phyloP scores from a whole-genome alignment of 2,797 vertebrate genomes.

The Lagorchestes hirsutus region DNA sequence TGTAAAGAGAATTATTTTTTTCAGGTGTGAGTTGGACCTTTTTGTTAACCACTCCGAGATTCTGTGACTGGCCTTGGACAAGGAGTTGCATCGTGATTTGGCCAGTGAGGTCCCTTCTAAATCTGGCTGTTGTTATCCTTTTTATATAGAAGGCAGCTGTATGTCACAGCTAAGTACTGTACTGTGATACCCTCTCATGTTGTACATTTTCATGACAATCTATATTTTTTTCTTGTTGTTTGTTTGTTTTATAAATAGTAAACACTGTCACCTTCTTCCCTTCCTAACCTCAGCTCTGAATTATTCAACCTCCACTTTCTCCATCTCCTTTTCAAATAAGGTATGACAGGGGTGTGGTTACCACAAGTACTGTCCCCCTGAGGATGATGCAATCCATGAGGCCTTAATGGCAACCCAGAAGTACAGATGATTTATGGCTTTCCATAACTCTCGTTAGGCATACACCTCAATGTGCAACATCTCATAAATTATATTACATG shows the following conservation, averaged over 20 bases:
- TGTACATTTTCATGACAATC: not conserved
- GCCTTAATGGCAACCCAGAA: conserved; percentile 67
- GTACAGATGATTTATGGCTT: conserved; percentile 69
- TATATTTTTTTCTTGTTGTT: not conserved
- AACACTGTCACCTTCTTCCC: not conserved
- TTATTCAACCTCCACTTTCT: not conserved
- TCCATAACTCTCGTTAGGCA: conserved; percentile 75
- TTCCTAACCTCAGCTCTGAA: not conserved
- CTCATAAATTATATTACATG: conserved; percentile 77
- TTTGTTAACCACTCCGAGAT: not conserved
- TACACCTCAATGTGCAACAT: conserved; percentile 68
- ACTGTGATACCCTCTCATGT: not conserved
- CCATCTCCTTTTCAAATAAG: conserved; percentile 4
- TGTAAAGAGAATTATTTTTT: not conserved
- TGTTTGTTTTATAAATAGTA: conserved; percentile 2
- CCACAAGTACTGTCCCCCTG: conserved; percentile 59
- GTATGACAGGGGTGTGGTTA: conserved; percentile 58
- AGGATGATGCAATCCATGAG: conserved; percentile 52
- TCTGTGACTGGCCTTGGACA: not conserved
- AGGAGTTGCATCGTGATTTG: not conserved
- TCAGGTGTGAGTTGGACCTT: not conserved
- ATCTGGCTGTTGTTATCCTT: not conserved
- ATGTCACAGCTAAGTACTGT: conserved; percentile 21
- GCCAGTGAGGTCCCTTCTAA: not conserved
- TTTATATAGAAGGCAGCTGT: not conserved